Conservation (phyloP, 2,113 vertebrate genomes). For the Ginglymostoma cirratum region DNA sequence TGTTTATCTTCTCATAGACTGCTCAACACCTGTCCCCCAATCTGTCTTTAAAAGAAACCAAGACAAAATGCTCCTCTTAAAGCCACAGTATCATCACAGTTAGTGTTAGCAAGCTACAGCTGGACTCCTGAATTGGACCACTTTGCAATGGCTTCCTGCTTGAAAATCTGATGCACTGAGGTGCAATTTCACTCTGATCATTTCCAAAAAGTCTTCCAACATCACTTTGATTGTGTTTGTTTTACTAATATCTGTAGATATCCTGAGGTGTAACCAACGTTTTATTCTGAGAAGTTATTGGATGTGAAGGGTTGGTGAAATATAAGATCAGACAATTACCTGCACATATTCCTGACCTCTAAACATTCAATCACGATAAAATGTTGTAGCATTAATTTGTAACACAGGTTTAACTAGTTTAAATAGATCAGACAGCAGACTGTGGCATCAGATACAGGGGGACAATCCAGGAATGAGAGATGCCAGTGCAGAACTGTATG, state of each 20-base stretch:
- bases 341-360: background rate
- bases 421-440: background rate
- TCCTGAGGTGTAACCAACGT: background rate
- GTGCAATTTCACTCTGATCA: background rate
- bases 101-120: background rate
- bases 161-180: background rate
- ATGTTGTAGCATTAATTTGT: background rate
- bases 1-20: too few relatives aligned
- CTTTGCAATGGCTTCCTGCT: background rate
- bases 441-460: background rate
- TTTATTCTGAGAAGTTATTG: background rate
- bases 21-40: too few relatives aligned
- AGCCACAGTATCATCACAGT: too few relatives aligned
- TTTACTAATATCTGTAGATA: background rate
- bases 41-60: too few relatives aligned
- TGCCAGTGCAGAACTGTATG: background rate
- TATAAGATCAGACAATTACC: background rate
- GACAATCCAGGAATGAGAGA: background rate
- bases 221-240: background rate
- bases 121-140: background rate
- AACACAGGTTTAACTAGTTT: background rate
- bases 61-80: too few relatives aligned
- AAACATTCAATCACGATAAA: background rate
- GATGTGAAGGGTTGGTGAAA: background rate
- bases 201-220: background rate